These are phyloP conservation scores for Fundulus diaphanus DNA, from an alignment of 2,797 vertebrate genomes.

Conservation along the genomic window DNA sequence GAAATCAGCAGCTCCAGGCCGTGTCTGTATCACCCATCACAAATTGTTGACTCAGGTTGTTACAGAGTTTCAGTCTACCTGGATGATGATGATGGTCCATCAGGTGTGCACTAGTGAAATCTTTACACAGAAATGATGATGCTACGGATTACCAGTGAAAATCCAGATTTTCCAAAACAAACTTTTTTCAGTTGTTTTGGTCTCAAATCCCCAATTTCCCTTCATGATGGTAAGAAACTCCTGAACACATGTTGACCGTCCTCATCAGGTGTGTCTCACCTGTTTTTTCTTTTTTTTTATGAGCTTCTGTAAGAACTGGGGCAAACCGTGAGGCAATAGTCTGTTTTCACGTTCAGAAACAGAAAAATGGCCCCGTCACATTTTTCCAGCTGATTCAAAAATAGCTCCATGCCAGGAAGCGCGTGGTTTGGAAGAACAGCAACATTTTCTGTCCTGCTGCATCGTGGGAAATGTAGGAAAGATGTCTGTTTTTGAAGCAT, in stretches of 20 bases:
- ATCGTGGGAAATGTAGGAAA: conserved; percentile 8
- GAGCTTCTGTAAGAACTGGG: conserved; percentile 12
- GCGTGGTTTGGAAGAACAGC: neutral
- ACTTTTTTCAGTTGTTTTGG: too few relatives aligned
- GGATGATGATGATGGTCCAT: too few relatives aligned
- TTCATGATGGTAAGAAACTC: neutral
- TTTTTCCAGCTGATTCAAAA: neutral
- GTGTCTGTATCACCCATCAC: too few relatives aligned
- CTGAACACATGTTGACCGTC: neutral
- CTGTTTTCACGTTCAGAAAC: conserved; percentile 5
- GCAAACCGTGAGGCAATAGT: conserved; percentile 5
- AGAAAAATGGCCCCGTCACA: neutral
- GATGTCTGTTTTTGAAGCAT: neutral
- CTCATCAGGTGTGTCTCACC: neutral
- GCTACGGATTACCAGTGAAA: too few relatives aligned
- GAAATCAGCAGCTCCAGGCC: too few relatives aligned
- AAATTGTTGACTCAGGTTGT: too few relatives aligned
- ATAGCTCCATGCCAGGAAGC: neutral
- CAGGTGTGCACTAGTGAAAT: too few relatives aligned
- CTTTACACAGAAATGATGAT: too few relatives aligned
- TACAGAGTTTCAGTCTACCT: too few relatives aligned
- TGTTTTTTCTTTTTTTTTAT: neutral
- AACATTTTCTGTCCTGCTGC: neutral
- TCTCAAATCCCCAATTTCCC: too few relatives aligned
- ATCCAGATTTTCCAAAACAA: too few relatives aligned